Evolutionary conservation across 2,113 vertebrate species (phyloP), one percentile per base, ranked within the genome.

Genomic region (Carlito syrichta): DNA sequence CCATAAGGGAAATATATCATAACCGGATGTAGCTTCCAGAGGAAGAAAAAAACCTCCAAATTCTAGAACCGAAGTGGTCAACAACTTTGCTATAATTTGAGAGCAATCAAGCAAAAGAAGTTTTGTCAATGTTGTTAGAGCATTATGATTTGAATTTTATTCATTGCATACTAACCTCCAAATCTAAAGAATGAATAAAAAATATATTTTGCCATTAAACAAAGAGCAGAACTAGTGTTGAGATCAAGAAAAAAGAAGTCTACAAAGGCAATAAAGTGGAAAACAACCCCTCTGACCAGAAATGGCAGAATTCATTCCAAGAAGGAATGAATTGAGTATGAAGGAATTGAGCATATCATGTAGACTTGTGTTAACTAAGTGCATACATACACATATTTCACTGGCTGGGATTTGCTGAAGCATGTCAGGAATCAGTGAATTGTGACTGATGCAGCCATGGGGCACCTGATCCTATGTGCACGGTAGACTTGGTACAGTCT

Each of bases 51-150:
- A 16, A 6, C 10, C 6, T 52, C 50, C 20, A 66, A 50, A 66
- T 88, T 54, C 89, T 87, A 91, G 43, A 91, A 63, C 54, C 48
- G 16, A 96, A 32, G n/a, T 74, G 7, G 27, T 77, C 92, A 93
- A 79, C 8, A 79, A 30, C 23, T 16, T 54, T 17, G 8, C 19
- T 56, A n/a, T 35, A 35, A 43, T 81, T 40, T 88, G 89, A 89
- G 43, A 60, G 25, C 38, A 60, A 40, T 22, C 38, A 60, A 63
- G 66, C 27, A 58, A 43, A 63, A 71, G 43, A 93, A 63, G 40
- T 32, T 43, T 50, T 56, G 43, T 38, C 60, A 69, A 56, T 58
- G 6, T 6, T 58, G 35, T 66, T 30, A 96, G 56, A 69, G 77
- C 2, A 8, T 45, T 60, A n/a, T 48, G 30, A 8, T 43, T 81